Conservation (phyloP, 37 sponge, comb jelly and placozoan genomes). For the Ianthella basta region DNA sequence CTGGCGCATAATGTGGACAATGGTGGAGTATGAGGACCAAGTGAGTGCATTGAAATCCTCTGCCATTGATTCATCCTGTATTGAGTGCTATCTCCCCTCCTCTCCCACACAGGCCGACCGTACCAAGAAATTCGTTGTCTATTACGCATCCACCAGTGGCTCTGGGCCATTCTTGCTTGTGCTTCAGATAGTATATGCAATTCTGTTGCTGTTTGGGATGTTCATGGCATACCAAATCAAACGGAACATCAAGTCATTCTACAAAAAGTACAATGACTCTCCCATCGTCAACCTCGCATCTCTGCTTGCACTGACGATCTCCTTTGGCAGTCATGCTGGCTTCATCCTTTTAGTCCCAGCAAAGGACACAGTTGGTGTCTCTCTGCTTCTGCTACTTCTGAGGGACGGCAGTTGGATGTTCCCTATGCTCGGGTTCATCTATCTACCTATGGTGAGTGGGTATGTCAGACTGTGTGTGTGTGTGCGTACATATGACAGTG, state of each 20-base stretch:
- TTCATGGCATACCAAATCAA: constrained; percentile 30
- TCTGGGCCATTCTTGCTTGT: not conserved
- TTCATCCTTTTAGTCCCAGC: not conserved
- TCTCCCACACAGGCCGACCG: too few relatives aligned
- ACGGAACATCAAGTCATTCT: not conserved
- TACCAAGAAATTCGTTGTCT: too few relatives aligned
- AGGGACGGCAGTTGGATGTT: constrained; percentile 27
- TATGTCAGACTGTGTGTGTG: not conserved
- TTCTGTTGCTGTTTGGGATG: constrained; percentile 19
- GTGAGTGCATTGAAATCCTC: too few relatives aligned
- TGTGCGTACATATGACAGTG: too few relatives aligned
- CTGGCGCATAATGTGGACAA: too few relatives aligned
- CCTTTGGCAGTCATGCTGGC: too few relatives aligned
- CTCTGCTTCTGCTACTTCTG: not conserved
- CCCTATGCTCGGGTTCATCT: constrained; percentile 1
- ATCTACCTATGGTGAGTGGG: constrained; percentile 21
- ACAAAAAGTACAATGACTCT: constrained; percentile 16
- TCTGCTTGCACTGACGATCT: not conserved
- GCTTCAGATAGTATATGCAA: not conserved
- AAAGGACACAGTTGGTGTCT: not conserved
- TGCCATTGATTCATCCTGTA: too few relatives aligned
- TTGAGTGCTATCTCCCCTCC: too few relatives aligned
- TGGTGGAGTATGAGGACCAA: too few relatives aligned
- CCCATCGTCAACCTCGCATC: constrained; percentile 9
- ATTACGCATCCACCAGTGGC: too few relatives aligned